A percentile compares a stretch with the other conserved stretches of the same genome.
Evolutionary conservation across 1,140 invertebrate species (phyloP).

Genomic region (Zelostemma sp.): DNA sequence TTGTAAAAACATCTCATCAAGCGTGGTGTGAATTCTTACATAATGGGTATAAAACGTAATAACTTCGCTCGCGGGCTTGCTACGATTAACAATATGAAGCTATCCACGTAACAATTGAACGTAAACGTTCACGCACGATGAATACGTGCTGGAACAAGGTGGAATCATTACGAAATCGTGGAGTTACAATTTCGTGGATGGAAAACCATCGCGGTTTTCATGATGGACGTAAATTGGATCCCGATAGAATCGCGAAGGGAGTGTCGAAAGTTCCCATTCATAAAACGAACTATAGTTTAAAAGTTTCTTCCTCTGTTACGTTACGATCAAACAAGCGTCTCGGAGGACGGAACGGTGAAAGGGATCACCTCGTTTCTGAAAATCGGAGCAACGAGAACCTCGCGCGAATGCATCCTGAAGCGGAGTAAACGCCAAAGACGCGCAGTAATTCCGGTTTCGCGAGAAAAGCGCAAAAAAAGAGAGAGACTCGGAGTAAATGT

Average conservation of each 20-base stretch:
- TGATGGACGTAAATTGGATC: neutral
- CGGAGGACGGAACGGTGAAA: slow-evolving; percentile 43
- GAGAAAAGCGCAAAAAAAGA: neutral
- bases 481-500: neutral
- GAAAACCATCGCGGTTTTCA: neutral
- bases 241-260: neutral
- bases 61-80: neutral
- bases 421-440: neutral
- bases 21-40: neutral
- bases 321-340: slow-evolving; percentile 31
- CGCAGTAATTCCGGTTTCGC: too few species aligned
- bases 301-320: slow-evolving; percentile 32
- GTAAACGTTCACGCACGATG: slow-evolving; percentile 6
- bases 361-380: slow-evolving; percentile 44
- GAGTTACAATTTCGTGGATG: neutral
- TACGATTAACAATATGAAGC: slow-evolving; percentile 1
- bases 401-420: slow-evolving; percentile 25
- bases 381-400: slow-evolving; percentile 33
- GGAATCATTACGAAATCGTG: neutral
- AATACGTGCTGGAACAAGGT: neutral
- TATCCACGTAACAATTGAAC: slow-evolving; percentile 1
- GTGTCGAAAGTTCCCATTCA: neutral
- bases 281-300: neutral
- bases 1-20: too few species aligned
- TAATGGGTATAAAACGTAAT: neutral